A percentile compares a stretch with the other conserved stretches of the same genome.
phyloP scores from a whole-genome alignment of 2,113 vertebrate species.

The Poeciliopsis retropinna region DNA sequence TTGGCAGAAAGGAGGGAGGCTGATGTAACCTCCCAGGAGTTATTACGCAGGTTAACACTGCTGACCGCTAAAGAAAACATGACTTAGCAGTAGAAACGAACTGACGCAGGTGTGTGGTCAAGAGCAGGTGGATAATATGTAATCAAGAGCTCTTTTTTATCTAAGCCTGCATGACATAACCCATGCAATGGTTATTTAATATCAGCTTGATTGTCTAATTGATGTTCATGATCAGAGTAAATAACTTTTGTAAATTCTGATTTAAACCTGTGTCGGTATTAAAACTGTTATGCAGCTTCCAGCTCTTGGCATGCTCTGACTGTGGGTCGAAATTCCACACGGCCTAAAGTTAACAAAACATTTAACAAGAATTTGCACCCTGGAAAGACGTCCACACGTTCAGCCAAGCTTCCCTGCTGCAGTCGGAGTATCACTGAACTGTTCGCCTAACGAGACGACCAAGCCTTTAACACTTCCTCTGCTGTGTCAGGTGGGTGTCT shows the following conservation, averaged over 20 bases:
- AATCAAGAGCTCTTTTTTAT: constrained; percentile 46
- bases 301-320: neutral
- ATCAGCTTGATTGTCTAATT: neutral
- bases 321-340: neutral
- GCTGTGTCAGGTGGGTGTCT: constrained; percentile 61
- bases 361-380: constrained; percentile 16
- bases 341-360: constrained; percentile 1
- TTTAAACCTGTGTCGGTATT: neutral
- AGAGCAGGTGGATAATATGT: constrained; percentile 42
- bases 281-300: neutral
- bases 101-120: constrained; percentile 63
- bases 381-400: constrained; percentile 13
- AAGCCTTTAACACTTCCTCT: constrained; percentile 51
- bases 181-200: constrained; percentile 16
- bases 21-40: constrained; percentile 59
- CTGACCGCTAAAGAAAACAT: constrained; percentile 56
- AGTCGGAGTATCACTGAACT: constrained; percentile 46
- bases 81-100: constrained; percentile 45
- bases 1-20: constrained; percentile 42
- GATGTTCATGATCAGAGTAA: neutral
- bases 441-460: constrained; percentile 54
- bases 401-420: constrained; percentile 41
- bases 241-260: too few relatives aligned
- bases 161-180: constrained; percentile 36
- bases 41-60: constrained; percentile 53